Evolutionary conservation across 2,113 vertebrate genomes (phyloP).

Genomic region (Oreotrochilus melanogaster): DNA sequence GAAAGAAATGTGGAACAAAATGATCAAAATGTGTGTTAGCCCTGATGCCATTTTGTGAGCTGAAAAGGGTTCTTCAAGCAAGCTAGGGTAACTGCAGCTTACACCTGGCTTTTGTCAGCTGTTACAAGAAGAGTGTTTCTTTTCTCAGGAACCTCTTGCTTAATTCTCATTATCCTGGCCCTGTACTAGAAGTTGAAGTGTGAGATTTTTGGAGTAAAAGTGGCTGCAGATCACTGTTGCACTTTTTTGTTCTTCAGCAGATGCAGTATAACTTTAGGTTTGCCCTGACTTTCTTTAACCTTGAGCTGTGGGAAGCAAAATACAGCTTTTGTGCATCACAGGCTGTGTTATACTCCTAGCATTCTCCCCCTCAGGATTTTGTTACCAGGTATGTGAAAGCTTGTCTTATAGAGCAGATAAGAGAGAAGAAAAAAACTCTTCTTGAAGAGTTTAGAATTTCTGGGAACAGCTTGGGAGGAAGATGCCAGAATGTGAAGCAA

Average conservation of each 20-base stretch:
- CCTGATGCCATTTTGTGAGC: not conserved
- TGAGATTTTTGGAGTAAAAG: not conserved
- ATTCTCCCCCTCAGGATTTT: not conserved
- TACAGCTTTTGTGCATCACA: not conserved
- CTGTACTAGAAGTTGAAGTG: not conserved
- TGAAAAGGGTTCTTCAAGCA: not conserved
- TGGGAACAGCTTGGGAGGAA: not conserved
- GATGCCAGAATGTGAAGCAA: not conserved
- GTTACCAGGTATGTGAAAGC: not conserved
- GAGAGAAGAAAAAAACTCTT: not conserved
- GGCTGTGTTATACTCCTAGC: not conserved
- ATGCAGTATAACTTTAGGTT: not conserved
- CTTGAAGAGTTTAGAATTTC: not conserved
- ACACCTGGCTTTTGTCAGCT: not conserved
- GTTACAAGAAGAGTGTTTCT: not conserved
- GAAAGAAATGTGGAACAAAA: not conserved
- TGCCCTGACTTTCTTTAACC: not conserved
- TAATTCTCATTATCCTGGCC: not conserved
- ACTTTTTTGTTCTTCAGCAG: not conserved
- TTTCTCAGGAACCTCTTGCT: not conserved
- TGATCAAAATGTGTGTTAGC: conserved; percentile 17
- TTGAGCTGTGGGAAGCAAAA: not conserved
- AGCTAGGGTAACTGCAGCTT: not conserved
- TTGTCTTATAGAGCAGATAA: not conserved
- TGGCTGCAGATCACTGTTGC: not conserved